Percentiles rank a stretch among this genome's conserved stretches.
Evolutionary conservation across 2,888 invertebrate species (phyloP).

Genomic region (Heteropelma amictum): DNA sequence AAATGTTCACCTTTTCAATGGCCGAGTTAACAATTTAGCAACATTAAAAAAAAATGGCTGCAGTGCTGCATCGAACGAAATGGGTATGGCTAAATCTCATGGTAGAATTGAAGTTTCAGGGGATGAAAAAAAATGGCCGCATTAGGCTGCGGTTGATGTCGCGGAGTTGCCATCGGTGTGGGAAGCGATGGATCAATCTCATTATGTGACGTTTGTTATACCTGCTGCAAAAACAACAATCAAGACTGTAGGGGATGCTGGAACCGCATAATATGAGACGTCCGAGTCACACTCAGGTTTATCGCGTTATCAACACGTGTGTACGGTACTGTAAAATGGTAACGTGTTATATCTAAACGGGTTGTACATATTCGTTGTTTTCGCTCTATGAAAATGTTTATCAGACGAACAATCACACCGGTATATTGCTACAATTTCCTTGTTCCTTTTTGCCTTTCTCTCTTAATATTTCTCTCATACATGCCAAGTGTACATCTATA

Average conservation of each 20-base stretch:
- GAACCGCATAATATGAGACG: conserved; percentile 61
- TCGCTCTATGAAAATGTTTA: conserved; percentile 46
- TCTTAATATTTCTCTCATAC: background rate
- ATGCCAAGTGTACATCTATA: background rate
- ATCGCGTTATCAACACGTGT: conserved; percentile 63
- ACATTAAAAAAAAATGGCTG: background rate
- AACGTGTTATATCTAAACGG: conserved; percentile 4
- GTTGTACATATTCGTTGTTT: conserved; percentile 3
- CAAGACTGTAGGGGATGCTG: conserved; percentile 60
- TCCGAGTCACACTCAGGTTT: conserved; percentile 45
- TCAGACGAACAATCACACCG: conserved; percentile 36
- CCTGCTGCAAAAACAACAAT: background rate
- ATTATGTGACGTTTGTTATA: conserved; percentile 56
- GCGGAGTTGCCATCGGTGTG: background rate
- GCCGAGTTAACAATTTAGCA: too few species aligned
- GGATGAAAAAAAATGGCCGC: conserved; percentile 55
- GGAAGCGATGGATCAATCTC: conserved; percentile 70
- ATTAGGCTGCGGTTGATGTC: conserved; percentile 24
- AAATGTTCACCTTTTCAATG: too few species aligned
- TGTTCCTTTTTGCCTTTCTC: background rate
- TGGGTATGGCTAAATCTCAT: too few species aligned
- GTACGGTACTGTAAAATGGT: conserved; percentile 11
- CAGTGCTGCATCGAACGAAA: too few species aligned
- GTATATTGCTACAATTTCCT: conserved; percentile 12
- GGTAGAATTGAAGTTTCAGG: background rate